phyloP scores from a whole-genome alignment of 2,113 vertebrate genomes.

The Indri indri region DNA sequence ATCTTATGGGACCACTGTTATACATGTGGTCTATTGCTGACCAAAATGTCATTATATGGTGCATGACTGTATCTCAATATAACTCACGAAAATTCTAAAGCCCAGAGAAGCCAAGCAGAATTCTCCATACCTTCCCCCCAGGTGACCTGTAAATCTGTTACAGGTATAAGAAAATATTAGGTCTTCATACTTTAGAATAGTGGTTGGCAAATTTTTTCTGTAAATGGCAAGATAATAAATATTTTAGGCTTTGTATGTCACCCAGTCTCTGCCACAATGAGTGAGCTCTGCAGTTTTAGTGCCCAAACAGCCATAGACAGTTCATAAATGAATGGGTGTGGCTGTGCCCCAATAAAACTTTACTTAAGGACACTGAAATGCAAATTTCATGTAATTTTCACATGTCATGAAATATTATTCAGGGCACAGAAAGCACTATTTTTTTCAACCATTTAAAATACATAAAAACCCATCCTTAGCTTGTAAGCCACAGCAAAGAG shows the following conservation, averaged over 20 bases:
- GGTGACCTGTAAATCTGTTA: not conserved
- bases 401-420: not conserved
- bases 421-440: not conserved
- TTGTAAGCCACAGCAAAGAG: not conserved
- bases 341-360: not conserved
- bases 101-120: slow-evolving; percentile 11
- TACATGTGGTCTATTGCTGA: no score
- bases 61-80: not conserved
- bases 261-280: not conserved
- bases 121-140: not conserved
- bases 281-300: not conserved
- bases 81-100: slow-evolving; percentile 2
- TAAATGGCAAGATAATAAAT: not conserved
- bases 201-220: not conserved
- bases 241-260: not conserved
- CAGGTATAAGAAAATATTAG: not conserved
- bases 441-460: not conserved
- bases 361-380: not conserved
- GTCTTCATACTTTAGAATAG: not conserved
- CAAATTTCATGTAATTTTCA: not conserved
- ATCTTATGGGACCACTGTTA: not conserved
- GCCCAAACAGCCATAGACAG: not conserved
- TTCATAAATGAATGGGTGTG: not conserved
- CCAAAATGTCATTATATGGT: no score
- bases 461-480: not conserved